Percentiles rank a stretch among this genome's conserved stretches.
phyloP scores from a whole-genome alignment of 2,113 vertebrate genomes.

The Scopus umbretta region DNA sequence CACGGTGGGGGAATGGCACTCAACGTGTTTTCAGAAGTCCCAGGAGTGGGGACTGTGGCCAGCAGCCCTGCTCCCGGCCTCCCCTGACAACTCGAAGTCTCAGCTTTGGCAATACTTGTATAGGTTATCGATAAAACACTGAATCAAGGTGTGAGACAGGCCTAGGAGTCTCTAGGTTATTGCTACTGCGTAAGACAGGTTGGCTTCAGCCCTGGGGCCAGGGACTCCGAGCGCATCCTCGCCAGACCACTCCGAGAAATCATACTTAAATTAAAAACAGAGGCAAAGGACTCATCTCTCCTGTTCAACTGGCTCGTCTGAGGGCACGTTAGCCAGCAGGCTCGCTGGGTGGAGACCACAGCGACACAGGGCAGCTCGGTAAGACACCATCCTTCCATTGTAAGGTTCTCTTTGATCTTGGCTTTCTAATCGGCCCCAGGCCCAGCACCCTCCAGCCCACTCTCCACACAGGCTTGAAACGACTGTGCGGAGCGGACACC shows the following conservation, averaged over 20 bases:
- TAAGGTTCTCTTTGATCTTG: neutral
- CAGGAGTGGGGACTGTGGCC: neutral
- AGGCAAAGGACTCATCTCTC: neutral
- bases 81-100: neutral
- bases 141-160: neutral
- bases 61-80: neutral
- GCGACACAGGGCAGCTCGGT: neutral
- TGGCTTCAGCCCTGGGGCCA: neutral
- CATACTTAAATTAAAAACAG: neutral
- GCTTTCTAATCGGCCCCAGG: neutral
- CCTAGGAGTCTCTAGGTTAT: neutral
- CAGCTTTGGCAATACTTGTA: conserved; percentile 35
- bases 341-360: neutral
- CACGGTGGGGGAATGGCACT: neutral
- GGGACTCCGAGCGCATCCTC: neutral
- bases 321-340: neutral
- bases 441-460: neutral
- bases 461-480: neutral
- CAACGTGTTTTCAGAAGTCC: neutral
- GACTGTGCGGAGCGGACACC: neutral
- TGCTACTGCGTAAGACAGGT: neutral
- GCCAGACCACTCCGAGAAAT: neutral
- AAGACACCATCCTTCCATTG: neutral
- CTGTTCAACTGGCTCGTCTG: neutral
- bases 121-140: neutral